A percentile compares a stretch with the other conserved stretches of the same genome.
These are phyloP conservation scores for Uloborus diversus DNA, from an alignment of 1,140 invertebrate genomes.

Conservation along the genomic window DNA sequence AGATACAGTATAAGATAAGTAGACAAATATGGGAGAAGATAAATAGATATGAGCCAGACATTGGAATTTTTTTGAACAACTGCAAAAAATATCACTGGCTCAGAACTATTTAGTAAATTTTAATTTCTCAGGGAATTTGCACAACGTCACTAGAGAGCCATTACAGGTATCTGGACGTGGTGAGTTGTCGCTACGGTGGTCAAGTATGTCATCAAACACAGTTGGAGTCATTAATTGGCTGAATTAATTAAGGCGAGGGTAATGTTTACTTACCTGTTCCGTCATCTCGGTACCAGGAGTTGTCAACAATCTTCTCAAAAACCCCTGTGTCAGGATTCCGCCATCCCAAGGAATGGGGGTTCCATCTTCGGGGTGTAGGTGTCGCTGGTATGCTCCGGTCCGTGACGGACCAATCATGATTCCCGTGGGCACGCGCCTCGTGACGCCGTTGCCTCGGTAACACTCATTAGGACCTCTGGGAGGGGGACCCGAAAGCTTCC, in stretches of 20 bases:
- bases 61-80: too few relatives aligned
- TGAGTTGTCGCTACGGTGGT: not conserved
- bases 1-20: too few relatives aligned
- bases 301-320: not conserved
- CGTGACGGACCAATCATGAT: conserved; percentile 39
- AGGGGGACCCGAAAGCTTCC: too few relatives aligned
- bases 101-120: too few relatives aligned
- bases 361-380: conserved; percentile 43
- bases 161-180: not conserved
- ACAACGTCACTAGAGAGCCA: not conserved
- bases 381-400: conserved; percentile 22
- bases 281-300: conserved; percentile 10
- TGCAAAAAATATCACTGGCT: too few relatives aligned
- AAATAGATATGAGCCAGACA: too few relatives aligned
- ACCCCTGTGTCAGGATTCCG: not conserved
- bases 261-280: conserved; percentile 19
- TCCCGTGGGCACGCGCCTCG: conserved; percentile 9
- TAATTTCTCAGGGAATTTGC: not conserved
- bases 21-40: too few relatives aligned
- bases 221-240: not conserved
- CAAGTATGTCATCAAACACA: not conserved
- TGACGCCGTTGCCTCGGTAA: too few relatives aligned
- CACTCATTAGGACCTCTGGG: too few relatives aligned
- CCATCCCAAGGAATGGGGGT: conserved; percentile 3
- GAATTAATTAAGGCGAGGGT: not conserved